Evolutionary conservation across 92 coral and sea anemone genomes (phyloP), one percentile per base, ranked within the genome.

Genomic region (Zoanthus sansibaricus): DNA sequence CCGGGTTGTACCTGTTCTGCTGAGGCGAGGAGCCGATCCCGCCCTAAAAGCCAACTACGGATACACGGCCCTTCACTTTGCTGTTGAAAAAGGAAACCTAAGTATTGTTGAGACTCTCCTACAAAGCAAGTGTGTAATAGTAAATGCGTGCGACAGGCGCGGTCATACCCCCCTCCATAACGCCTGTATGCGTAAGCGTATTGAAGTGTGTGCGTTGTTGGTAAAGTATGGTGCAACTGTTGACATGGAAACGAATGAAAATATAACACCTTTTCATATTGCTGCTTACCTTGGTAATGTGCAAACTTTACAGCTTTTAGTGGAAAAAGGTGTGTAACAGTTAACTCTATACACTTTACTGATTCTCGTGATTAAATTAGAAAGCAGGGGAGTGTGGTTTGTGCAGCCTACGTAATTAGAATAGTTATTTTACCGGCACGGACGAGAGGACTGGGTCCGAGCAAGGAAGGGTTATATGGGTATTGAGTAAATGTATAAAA

Each of bases 41-140:
- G 64, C 42, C 74, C 59, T 80, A 31, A 64, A 64, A 64, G 45
- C 85, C 45, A 80, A 45, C 21, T 46, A 80, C 18, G 85, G 85
- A 6, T 44, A 51, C 31, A 80, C 85, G 4, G 74, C 85, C 21
- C 85, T 80, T 66, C 85, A 80, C 75, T 14, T 80, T 49, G 85
- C 85, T 58, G 45, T 42, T 46, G 74, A 51, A 52, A 80, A 46
- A 68, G 74, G 61, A 31, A 80, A 62, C 17, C 20, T 66, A 11
- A 16, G 5, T 16, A 47, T 64, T 58, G 62, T 66, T 7, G 56
- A 80, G 31, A 45, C 46, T 80, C 85, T 80, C 1, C 75, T 80
- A 58, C 74, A 44, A 15, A 80, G 21, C 74, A 80, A 80, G 74
- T 62, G 46, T 3, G 74, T 25, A 9, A 45, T 18, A 9, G 74